phyloP scores from a whole-genome alignment of 1,140 invertebrate species.

The Ephestia elutella region DNA sequence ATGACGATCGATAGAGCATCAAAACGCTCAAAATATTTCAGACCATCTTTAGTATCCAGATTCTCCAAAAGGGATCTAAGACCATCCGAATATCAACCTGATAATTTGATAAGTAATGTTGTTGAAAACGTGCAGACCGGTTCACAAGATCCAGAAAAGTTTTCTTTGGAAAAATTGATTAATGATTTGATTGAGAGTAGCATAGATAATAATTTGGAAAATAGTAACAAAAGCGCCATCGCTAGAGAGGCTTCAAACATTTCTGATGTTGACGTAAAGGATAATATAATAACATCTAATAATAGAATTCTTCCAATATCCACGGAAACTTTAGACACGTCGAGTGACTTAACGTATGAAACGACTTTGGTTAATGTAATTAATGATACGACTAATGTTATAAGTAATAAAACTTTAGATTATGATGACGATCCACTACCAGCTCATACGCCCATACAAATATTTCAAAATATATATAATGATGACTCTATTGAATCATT shows the following conservation, averaged over 20 bases:
- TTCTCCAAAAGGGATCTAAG: conserved; percentile 42
- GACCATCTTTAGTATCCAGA: conserved; percentile 24
- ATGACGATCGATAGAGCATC: conserved; percentile 15
- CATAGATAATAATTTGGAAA: conserved; percentile 20
- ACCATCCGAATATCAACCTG: conserved; percentile 26
- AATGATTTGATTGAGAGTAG: conserved; percentile 42
- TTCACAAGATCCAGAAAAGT: conserved; percentile 16
- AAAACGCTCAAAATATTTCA: conserved; percentile 16
- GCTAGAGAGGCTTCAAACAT: conserved; percentile 10
- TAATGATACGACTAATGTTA: neutral
- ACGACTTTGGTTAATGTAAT: neutral
- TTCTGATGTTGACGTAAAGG: neutral
- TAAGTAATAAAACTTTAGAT: neutral
- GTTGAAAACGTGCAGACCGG: conserved; percentile 23
- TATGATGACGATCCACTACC: neutral
- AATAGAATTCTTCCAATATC: neutral
- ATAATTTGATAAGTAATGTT: conserved; percentile 25
- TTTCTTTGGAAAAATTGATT: conserved; percentile 43
- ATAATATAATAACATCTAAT: neutral
- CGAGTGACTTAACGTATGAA: neutral
- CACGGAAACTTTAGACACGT: neutral
- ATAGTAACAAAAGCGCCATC: conserved; percentile 4
- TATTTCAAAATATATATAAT: conserved; percentile 9
- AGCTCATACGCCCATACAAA: conserved; percentile 18
- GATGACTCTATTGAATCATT: conserved; percentile 24